A percentile compares a stretch with the other conserved stretches of the same genome.
phyloP scores from a whole-genome alignment of 2,797 vertebrate species.

The Lepilemur ruficaudatus region DNA sequence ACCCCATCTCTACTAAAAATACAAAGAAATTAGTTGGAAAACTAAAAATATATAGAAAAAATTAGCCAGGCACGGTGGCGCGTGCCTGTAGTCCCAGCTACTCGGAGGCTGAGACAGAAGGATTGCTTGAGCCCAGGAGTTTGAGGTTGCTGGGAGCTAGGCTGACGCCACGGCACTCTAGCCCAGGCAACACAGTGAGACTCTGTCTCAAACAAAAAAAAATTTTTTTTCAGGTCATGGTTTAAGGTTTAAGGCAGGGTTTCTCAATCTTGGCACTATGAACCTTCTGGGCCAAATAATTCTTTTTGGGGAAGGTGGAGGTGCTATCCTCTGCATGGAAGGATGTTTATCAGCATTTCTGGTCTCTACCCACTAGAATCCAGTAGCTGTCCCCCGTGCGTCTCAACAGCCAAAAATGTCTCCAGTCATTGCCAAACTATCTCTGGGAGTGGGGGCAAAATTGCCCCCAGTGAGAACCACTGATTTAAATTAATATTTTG shows the following conservation, averaged over 20 bases:
- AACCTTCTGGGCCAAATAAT: not conserved
- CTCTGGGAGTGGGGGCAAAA: not conserved
- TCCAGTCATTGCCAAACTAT: not conserved
- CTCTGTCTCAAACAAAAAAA: too few species aligned
- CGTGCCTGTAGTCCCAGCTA: too few species aligned
- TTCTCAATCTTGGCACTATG: not conserved
- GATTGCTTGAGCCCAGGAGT: too few species aligned
- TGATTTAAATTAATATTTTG: conserved; percentile 2
- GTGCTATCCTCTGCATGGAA: not conserved
- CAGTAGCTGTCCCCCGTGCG: not conserved
- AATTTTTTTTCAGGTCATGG: too few species aligned
- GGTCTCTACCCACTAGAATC: not conserved
- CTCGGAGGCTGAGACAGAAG: too few species aligned
- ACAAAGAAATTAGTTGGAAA: too few species aligned
- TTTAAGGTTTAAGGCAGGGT: not conserved
- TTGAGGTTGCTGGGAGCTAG: too few species aligned
- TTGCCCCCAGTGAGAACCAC: not conserved
- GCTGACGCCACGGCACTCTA: too few species aligned
- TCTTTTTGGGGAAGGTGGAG: not conserved
- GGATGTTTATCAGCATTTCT: not conserved
- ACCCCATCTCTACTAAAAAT: too few species aligned
- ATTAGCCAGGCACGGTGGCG: too few species aligned
- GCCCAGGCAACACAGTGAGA: too few species aligned
- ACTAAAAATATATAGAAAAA: too few species aligned
- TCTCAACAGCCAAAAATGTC: not conserved